Percentiles rank a stretch among this genome's conserved stretches.
Evolutionary conservation across 2,113 vertebrate species (phyloP).

Genomic region (Phrynosoma blainvillii): DNA sequence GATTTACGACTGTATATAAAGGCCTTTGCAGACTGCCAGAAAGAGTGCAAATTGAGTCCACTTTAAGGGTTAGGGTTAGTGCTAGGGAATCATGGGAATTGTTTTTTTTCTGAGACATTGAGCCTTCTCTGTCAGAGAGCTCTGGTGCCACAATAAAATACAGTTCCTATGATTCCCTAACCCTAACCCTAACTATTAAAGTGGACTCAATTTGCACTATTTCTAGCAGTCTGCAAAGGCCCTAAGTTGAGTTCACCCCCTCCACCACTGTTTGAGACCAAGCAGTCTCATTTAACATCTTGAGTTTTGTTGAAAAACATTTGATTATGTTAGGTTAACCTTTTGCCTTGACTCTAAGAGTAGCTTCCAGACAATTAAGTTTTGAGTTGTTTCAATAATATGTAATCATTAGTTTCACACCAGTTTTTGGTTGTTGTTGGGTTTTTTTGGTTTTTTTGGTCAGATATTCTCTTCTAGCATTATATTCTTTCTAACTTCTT

Average conservation of each 20-base stretch:
- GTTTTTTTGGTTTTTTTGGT: background rate
- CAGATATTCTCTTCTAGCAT: background rate
- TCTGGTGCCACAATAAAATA: no score
- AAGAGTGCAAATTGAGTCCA: no score
- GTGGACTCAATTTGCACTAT: no score
- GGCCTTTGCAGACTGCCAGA: no score
- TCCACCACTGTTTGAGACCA: background rate
- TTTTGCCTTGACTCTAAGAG: background rate
- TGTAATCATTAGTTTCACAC: background rate
- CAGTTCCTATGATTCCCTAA: no score
- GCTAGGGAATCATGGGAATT: no score
- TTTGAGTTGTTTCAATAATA: background rate
- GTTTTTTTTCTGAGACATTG: no score
- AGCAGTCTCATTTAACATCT: background rate
- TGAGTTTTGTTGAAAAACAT: background rate
- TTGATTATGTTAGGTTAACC: background rate
- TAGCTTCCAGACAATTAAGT: background rate
- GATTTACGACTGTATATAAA: background rate
- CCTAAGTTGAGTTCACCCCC: background rate
- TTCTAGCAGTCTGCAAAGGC: no score
- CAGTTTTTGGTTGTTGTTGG: background rate
- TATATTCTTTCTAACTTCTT: background rate
- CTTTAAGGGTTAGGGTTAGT: no score
- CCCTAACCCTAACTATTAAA: no score
- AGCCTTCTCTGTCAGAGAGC: no score